Conservation (phyloP, 2,113 vertebrate species). For the Catharus fuscescens region DNA sequence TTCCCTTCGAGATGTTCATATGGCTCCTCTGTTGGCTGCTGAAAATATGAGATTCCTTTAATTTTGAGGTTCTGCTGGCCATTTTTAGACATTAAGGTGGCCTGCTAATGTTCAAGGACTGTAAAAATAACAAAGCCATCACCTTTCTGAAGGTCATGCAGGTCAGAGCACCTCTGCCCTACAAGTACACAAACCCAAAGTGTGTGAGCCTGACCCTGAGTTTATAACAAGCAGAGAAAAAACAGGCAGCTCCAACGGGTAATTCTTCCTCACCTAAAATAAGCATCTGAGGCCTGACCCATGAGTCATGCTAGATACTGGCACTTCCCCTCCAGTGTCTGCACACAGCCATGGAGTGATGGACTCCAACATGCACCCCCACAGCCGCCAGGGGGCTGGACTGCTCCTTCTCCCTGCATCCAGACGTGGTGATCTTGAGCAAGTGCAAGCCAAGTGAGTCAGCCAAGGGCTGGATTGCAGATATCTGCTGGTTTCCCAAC, state of each 20-base stretch:
- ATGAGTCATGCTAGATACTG: not conserved
- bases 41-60: not conserved
- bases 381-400: accelerated
- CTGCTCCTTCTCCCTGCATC: not conserved
- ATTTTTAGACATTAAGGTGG: not conserved
- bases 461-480: not conserved
- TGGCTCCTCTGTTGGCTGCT: not conserved
- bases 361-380: accelerated
- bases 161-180: not conserved
- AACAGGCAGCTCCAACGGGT: not conserved
- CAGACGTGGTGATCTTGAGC: not conserved
- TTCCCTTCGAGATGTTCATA: not conserved
- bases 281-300: not conserved
- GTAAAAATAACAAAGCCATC: not conserved
- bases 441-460: not conserved
- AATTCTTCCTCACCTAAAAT: not conserved
- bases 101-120: not conserved
- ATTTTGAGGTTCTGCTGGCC: not conserved
- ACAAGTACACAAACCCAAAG: not conserved
- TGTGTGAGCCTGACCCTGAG: not conserved
- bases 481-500: not conserved
- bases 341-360: accelerated
- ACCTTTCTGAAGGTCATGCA: accelerated
- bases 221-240: not conserved
- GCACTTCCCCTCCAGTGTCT: not conserved